Base-by-base conservation (phyloP, 1,140 invertebrate species). In the Elymnias hypermnestra region DNA sequence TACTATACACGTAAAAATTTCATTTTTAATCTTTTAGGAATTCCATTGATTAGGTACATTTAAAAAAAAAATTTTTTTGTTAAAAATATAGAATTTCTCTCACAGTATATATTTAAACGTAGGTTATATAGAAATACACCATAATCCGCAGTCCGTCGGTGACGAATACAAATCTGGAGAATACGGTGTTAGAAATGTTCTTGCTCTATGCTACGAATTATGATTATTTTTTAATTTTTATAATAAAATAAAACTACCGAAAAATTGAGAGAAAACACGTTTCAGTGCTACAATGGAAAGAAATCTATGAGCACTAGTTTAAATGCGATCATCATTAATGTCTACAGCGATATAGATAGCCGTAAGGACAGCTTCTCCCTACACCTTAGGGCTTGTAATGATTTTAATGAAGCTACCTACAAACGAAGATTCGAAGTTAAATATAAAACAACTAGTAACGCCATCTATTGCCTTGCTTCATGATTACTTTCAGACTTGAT, bases 1-100 rank as follows among this genome's bases (percentile, higher is more conserved):
- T 81, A 79, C 75, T 77, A 82, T 82, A 82, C 72, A 83, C 70
- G 66, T 79, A 79, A 82, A 77, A 83, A 77, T 73, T 78, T 77
- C 59, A 68, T 81, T 78, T 72, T 82, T 75, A 72, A 69, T 74
- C 65, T 73, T 82, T 83, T 77, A 73, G 79, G 77, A 79, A 4
- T 82, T 79, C 79, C 63, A 76, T 79, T 73, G 77, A 73, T 76
- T 76, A 76, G 68, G 71, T 83, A 77, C 78, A 78, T 75, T 70
- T 70, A 68, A 70, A 69, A 72, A 76, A 75, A 73, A 72, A 77
- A 78, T 74, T 72, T n/a, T n/a, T n/a, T 79, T 71, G 75, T 79
- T 83, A 83, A 83, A 83, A 83, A 83, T 83, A 83, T 83, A 83
- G 79, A 74, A 71, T 78, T 48, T 37, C 46, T 43, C 72, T 77